Percentiles rank a stretch among this genome's conserved stretches.
Evolutionary conservation across 1,140 invertebrate genomes (phyloP).

Genomic region (Arion vulgaris): DNA sequence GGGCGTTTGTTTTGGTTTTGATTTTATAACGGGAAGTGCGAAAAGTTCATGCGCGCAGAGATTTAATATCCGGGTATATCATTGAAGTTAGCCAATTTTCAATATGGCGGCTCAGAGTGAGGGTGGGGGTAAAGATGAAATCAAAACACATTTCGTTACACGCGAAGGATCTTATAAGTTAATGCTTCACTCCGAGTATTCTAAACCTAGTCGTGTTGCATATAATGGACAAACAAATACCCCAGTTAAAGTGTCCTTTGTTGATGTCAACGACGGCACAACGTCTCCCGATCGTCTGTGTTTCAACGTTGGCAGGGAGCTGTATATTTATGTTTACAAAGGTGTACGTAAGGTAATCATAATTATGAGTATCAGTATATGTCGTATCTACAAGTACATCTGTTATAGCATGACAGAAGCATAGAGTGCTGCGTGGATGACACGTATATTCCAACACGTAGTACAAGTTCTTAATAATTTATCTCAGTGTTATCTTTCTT

Average conservation of each 20-base stretch:
- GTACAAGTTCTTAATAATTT: no score
- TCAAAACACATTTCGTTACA: conserved; percentile 96
- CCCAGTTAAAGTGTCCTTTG: conserved; percentile 91
- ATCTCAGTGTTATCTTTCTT: no score
- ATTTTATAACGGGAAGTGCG: conserved; percentile 42
- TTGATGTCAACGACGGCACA: conserved; percentile 82
- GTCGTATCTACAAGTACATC: no score
- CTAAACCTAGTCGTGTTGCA: conserved; percentile 88
- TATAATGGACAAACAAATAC: conserved; percentile 78
- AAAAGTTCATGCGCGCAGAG: conserved; percentile 51
- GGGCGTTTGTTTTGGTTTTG: no score
- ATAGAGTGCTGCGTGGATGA: background rate
- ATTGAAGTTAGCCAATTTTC: conserved; percentile 51
- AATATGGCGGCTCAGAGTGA: conserved; percentile 74
- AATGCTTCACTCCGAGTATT: conserved; percentile 94
- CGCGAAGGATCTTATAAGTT: conserved; percentile 94
- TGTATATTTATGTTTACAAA: conserved; percentile 97
- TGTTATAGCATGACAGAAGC: background rate
- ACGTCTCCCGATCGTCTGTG: conserved; percentile 85
- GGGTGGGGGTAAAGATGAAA: conserved; percentile 88
- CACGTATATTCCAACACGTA: no score
- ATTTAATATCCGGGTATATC: conserved; percentile 62
- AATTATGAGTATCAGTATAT: background rate
- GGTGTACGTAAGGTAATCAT: conserved; percentile 89
- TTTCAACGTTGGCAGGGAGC: conserved; percentile 97